Percentiles rank a stretch among this genome's conserved stretches.
Evolutionary conservation across 2,113 vertebrate species (phyloP).

Genomic region (Brachypteracias leptosomus): DNA sequence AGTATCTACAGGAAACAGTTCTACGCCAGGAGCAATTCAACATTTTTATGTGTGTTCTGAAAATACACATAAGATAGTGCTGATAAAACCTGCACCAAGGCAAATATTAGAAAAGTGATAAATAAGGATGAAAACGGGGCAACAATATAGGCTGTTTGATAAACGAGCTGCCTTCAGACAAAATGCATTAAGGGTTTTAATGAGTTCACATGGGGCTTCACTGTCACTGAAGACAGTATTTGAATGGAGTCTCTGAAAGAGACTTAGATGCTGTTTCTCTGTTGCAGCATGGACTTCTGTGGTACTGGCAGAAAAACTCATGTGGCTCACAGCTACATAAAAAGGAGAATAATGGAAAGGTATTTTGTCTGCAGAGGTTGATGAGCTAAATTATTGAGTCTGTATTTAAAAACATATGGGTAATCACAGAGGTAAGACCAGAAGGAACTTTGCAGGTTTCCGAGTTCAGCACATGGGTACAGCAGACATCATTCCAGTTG

Average conservation of each 20-base stretch:
- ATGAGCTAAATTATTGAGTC: neutral
- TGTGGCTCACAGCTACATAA: neutral
- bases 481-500: accelerated
- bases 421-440: neutral
- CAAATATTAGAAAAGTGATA: neutral
- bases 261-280: neutral
- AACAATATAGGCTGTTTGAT: neutral
- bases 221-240: neutral
- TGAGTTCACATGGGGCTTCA: neutral
- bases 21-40: neutral
- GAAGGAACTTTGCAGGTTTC: neutral
- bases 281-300: neutral
- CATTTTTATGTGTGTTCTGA: neutral
- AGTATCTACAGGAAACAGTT: neutral
- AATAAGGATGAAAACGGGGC: neutral
- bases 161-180: neutral
- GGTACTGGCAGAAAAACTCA: neutral
- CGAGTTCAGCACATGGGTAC: accelerated
- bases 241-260: neutral
- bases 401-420: neutral
- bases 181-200: neutral
- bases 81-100: neutral
- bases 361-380: neutral
- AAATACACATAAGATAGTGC: neutral
- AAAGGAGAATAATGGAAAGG: neutral